A percentile compares a stretch with the other conserved stretches of the same genome.
phyloP scores from a whole-genome alignment of 2,113 vertebrate species.

The Ciconia boyciana region DNA sequence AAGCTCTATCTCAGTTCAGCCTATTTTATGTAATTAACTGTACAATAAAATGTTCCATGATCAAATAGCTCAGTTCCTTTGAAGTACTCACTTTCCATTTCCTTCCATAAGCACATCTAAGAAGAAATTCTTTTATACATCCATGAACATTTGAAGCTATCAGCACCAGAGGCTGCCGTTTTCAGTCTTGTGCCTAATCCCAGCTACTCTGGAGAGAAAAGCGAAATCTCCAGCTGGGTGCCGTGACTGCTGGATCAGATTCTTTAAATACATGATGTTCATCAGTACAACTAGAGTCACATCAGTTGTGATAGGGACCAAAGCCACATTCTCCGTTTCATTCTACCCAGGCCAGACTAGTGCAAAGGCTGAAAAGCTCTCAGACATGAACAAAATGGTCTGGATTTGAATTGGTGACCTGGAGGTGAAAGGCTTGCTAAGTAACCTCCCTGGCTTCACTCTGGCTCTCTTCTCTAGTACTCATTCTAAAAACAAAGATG shows the following conservation, averaged over 20 bases:
- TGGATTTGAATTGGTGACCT: not conserved
- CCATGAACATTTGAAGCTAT: not conserved
- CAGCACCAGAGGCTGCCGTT: not conserved
- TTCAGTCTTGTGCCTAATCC: not conserved
- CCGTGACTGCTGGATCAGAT: not conserved
- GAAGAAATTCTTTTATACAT: not conserved
- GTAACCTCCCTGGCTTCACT: not conserved
- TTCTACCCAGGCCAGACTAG: not conserved
- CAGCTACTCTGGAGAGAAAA: not conserved
- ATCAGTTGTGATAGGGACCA: not conserved
- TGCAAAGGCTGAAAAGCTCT: not conserved
- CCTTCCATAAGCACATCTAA: not conserved
- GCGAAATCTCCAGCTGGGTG: not conserved
- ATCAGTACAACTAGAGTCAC: not conserved
- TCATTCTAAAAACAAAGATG: not conserved
- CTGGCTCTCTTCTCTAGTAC: not conserved
- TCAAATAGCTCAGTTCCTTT: constrained; percentile 31
- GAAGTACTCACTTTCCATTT: constrained; percentile 19
- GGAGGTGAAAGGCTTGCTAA: not conserved
- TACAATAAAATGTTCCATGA: constrained; percentile 15
- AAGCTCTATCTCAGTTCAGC: constrained; percentile 20
- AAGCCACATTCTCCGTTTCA: not conserved
- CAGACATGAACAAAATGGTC: not conserved
- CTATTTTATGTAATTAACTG: constrained; percentile 30
- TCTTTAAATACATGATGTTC: not conserved